Conservation (phyloP, 2,113 vertebrate species). For the Nicator chloris region DNA sequence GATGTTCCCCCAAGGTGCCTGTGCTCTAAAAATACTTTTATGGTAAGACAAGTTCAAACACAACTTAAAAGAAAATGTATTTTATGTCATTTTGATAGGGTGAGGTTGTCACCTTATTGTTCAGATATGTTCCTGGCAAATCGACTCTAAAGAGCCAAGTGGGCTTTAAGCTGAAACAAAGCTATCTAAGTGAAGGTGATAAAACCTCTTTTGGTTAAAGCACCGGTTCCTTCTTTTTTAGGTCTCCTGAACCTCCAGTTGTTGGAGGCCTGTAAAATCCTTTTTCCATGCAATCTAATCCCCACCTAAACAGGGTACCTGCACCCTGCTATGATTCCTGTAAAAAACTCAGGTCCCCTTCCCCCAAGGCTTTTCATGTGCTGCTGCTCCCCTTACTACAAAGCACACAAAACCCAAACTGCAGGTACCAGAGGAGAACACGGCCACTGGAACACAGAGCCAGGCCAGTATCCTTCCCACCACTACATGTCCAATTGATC, state of each 20-base stretch:
- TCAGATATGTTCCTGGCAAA: neutral
- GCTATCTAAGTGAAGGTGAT: neutral
- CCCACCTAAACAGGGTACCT: neutral
- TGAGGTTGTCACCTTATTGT: slow-evolving; percentile 37
- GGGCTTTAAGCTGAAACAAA: slow-evolving; percentile 6
- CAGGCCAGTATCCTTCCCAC: neutral
- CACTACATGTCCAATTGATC: accelerated
- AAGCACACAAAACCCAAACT: neutral
- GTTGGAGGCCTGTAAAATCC: neutral
- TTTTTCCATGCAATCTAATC: neutral
- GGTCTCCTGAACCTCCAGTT: neutral
- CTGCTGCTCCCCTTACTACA: neutral
- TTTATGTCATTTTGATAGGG: slow-evolving; percentile 45
- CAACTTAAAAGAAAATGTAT: slow-evolving; percentile 34
- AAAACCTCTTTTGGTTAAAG: neutral
- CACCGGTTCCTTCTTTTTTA: accelerated
- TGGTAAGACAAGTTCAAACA: slow-evolving; percentile 29
- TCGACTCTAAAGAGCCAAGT: neutral
- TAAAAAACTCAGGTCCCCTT: neutral
- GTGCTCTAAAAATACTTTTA: slow-evolving; percentile 19
- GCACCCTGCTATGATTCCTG: neutral
- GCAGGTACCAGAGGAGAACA: neutral
- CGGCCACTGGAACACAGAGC: neutral
- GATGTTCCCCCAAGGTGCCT: slow-evolving; percentile 24
- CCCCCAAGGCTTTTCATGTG: accelerated